Percentiles rank a stretch among this genome's conserved stretches.
Conservation (phyloP, 1,140 invertebrate genomes). For the Drosophila pseudoananassae region DNA sequence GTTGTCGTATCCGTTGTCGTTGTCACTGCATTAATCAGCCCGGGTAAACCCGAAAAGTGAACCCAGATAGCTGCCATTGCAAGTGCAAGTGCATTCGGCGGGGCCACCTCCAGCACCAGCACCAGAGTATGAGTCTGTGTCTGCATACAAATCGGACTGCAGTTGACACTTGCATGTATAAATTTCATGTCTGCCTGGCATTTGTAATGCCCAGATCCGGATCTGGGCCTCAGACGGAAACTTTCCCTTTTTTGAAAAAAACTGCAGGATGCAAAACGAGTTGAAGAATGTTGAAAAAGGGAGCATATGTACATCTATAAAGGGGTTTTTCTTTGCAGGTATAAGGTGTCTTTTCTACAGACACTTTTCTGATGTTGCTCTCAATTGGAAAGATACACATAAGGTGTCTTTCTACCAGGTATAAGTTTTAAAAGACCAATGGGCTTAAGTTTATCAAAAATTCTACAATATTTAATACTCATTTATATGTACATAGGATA, state of each 20-base stretch:
- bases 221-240: slow-evolving; percentile 41
- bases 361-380: too few relatives aligned
- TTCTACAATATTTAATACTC: too few relatives aligned
- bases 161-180: slow-evolving; percentile 70
- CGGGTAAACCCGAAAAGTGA: slow-evolving; percentile 46
- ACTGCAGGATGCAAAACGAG: slow-evolving; percentile 54
- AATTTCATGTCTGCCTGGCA: slow-evolving; percentile 61
- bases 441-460: too few relatives aligned
- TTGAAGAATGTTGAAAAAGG: slow-evolving; percentile 36
- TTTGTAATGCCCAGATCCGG: slow-evolving; percentile 72
- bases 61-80: slow-evolving; percentile 21
- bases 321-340: not conserved
- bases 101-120: not conserved
- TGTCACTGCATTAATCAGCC: slow-evolving; percentile 58
- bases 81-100: slow-evolving; percentile 40
- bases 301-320: slow-evolving; percentile 3
- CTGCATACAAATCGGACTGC: slow-evolving; percentile 70
- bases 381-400: too few relatives aligned
- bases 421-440: too few relatives aligned
- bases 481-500: too few relatives aligned
- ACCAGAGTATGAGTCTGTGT: slow-evolving; percentile 12
- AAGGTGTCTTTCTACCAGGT: too few relatives aligned
- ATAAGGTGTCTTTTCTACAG: too few relatives aligned
- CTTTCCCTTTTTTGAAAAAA: slow-evolving; percentile 57
- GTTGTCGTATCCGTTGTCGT: slow-evolving; percentile 14